Conservation (phyloP, 2,113 vertebrate species). For the Baryphthengus martii region DNA sequence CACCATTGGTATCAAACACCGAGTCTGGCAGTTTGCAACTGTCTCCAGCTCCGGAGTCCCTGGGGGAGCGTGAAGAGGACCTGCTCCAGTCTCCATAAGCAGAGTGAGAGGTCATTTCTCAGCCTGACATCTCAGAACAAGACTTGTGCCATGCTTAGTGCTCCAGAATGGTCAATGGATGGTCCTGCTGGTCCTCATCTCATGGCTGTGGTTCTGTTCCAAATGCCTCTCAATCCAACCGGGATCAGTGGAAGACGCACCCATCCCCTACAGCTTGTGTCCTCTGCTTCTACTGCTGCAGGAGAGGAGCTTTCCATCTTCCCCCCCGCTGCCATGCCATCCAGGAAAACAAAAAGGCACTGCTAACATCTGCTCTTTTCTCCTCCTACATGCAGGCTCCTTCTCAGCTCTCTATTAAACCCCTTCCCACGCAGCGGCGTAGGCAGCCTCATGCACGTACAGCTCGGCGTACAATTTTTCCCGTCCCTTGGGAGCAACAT, state of each 20-base stretch:
- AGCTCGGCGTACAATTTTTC: background rate
- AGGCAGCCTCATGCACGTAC: background rate
- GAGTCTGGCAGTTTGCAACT: background rate
- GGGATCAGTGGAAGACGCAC: background rate
- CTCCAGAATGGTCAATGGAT: rapidly evolving
- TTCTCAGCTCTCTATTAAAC: slow-evolving; percentile 43
- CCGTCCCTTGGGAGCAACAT: slow-evolving; percentile 6
- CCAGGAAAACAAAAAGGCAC: slow-evolving; percentile 54
- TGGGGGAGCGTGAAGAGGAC: background rate
- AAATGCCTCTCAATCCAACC: background rate
- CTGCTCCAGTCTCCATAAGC: background rate
- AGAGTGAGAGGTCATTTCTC: background rate
- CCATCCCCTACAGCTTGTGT: rapidly evolving
- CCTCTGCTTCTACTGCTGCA: background rate
- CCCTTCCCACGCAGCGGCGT: slow-evolving; percentile 38
- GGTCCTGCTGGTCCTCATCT: background rate
- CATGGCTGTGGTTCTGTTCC: rapidly evolving
- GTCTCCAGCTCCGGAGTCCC: background rate
- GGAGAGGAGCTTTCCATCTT: background rate
- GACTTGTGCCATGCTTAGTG: rapidly evolving
- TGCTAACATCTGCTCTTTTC: slow-evolving; percentile 52
- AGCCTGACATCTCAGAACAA: background rate
- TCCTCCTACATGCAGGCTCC: slow-evolving; percentile 8
- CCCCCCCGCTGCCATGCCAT: background rate
- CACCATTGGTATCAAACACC: background rate